Conservation (phyloP, 1,140 invertebrate genomes). For the Drosophila mojavensis region DNA sequence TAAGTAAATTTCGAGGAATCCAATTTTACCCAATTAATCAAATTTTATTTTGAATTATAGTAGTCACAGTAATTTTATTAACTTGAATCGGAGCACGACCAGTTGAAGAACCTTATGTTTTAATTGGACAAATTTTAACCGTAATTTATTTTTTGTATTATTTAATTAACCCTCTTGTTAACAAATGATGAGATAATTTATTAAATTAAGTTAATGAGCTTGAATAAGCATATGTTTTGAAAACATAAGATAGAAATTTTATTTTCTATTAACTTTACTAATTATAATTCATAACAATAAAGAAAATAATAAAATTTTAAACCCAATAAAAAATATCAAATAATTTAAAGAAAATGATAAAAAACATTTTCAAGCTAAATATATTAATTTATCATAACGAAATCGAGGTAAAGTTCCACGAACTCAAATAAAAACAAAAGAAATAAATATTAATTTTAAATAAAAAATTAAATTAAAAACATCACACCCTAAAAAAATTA, state of each 20-base stretch:
- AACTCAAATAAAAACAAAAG: conserved; percentile 74
- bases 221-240: conserved; percentile 88
- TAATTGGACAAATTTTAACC: conserved; percentile 86
- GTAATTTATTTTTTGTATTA: conserved; percentile 86
- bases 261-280: conserved; percentile 86
- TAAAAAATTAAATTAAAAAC: conserved; percentile 85
- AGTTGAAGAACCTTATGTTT: conserved; percentile 87
- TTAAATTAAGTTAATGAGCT: conserved; percentile 85
- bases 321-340: conserved; percentile 52
- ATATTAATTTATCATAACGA: too few relatives aligned
- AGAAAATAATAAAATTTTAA: conserved; percentile 69
- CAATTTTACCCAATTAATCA: conserved; percentile 86
- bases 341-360: conserved; percentile 69
- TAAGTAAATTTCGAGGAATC: conserved; percentile 85
- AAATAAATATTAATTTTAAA: conserved; percentile 85
- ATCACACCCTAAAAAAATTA: conserved; percentile 87
- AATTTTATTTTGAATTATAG: too few relatives aligned
- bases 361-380: conserved; percentile 40
- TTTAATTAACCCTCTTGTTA: conserved; percentile 84
- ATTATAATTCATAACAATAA: conserved; percentile 66
- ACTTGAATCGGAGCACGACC: too few relatives aligned
- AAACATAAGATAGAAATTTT: conserved; percentile 86
- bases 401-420: too few relatives aligned
- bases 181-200: conserved; percentile 81
- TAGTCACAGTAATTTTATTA: too few relatives aligned